Base-by-base conservation (phyloP, 2,113 vertebrate genomes). In the Tetraodon nigroviridis region DNA sequence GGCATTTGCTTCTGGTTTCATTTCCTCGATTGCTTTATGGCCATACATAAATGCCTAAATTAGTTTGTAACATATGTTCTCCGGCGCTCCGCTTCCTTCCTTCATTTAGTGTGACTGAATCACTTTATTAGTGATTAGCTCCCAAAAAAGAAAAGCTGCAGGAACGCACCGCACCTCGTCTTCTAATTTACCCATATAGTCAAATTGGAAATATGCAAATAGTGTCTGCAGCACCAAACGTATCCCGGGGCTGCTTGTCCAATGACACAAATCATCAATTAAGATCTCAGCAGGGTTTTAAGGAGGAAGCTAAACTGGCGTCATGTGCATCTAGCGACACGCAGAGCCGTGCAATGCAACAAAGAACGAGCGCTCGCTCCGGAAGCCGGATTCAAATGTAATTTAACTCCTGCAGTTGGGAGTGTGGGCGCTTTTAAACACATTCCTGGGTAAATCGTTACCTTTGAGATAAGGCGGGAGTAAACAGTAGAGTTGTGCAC, bases 231-330 rank as follows among this genome's bases (percentile, higher is more conserved):
- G 85, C 71, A 80, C 62, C 67, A 79, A 78, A 86, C 78, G 69
- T 87, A 86, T 86, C 89, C 87, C 84, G 15, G 64, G 88, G 89
- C 87, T 88, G 84, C 82, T 86, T 88, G 85, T 90, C 91, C 90
- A 90, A 89, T 84, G 87, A 92, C 86, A 91, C 89, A 90, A 90
- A 90, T 91, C 89, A 90, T 89, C 89, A 92, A 91, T 91, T 91
- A 91, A 86, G 86, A 89, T 90, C 89, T 82, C 90, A 91, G 90
- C 89, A 84, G 89, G 90, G 70, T 82, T 86, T 86, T 76, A 51
- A 42, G 55, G 75, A 65, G 76, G 78, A 85, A 84, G 89, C 87
- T 86, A 87, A 90, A 90, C 90, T 89, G 85, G 76, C 82, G 84
- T 85, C 70, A 76, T 83, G 78, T 67, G 71, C 74, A 81, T 86